Evolutionary conservation across 2,888 invertebrate species (phyloP).

Genomic region (Hemicrepidius hirtus): DNA sequence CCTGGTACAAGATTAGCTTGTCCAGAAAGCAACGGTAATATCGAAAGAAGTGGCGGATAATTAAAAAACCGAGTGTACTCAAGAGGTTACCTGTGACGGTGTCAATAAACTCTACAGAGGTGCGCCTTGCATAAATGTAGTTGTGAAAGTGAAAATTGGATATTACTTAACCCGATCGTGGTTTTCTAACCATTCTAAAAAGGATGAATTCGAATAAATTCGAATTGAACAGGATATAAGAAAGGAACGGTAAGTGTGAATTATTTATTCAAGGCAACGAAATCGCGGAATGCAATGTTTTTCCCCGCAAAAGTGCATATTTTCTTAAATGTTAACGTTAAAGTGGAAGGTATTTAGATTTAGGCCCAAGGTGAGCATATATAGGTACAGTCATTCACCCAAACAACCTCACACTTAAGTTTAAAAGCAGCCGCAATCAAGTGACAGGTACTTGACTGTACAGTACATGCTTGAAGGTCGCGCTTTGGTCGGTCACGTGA

Average conservation of each 20-base stretch:
- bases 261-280: conserved; percentile 41
- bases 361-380: conserved; percentile 68
- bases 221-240: conserved; percentile 43
- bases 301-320: conserved; percentile 55
- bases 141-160: conserved; percentile 71
- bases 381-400: conserved; percentile 66
- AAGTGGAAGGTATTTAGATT: conserved; percentile 65
- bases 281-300: conserved; percentile 32
- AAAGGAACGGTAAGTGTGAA: conserved; percentile 54
- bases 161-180: conserved; percentile 40
- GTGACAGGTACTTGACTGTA: conserved; percentile 70
- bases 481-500: conserved; percentile 74
- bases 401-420: conserved; percentile 60
- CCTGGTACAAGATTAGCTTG: conserved; percentile 32
- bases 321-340: conserved; percentile 55
- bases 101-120: conserved; percentile 72
- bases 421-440: conserved; percentile 54
- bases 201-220: conserved; percentile 49
- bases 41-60: not conserved
- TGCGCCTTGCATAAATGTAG: conserved; percentile 69
- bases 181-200: conserved; percentile 24
- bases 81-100: conserved; percentile 67
- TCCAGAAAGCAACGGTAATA: conserved; percentile 23
- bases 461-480: conserved; percentile 73
- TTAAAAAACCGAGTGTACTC: conserved; percentile 53